Percentiles rank a stretch among this genome's conserved stretches.
phyloP scores from a whole-genome alignment of 2,113 vertebrate genomes.

The Sialia sialis region DNA sequence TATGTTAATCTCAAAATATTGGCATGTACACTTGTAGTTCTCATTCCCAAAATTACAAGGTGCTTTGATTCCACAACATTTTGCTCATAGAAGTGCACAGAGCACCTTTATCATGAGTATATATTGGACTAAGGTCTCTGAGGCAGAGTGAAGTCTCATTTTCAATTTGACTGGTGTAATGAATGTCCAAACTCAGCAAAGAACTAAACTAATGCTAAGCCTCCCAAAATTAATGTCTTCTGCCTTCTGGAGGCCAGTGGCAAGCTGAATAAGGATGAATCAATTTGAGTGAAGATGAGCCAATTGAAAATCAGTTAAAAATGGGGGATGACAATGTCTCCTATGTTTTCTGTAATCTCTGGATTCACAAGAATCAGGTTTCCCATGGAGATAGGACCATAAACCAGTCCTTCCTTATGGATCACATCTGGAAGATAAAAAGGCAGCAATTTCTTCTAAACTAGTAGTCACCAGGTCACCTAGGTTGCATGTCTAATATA shows the following conservation, averaged over 20 bases:
- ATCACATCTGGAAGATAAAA: neutral
- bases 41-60: neutral
- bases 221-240: neutral
- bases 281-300: neutral
- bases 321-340: neutral
- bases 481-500: neutral
- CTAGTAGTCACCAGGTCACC: neutral
- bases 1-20: neutral
- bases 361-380: neutral
- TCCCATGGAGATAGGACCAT: neutral
- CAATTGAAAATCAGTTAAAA: neutral
- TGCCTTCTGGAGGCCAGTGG: neutral
- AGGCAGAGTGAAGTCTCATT: neutral
- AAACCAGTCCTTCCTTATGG: neutral
- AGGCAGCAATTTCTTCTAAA: neutral
- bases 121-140: neutral
- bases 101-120: neutral
- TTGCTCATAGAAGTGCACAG: neutral
- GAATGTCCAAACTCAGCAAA: neutral
- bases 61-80: neutral
- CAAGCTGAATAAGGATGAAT: neutral
- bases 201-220: neutral
- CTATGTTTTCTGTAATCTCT: neutral
- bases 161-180: neutral
- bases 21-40: neutral